Conservation (phyloP, 2,797 vertebrate species). For the Naso thynnoides region DNA sequence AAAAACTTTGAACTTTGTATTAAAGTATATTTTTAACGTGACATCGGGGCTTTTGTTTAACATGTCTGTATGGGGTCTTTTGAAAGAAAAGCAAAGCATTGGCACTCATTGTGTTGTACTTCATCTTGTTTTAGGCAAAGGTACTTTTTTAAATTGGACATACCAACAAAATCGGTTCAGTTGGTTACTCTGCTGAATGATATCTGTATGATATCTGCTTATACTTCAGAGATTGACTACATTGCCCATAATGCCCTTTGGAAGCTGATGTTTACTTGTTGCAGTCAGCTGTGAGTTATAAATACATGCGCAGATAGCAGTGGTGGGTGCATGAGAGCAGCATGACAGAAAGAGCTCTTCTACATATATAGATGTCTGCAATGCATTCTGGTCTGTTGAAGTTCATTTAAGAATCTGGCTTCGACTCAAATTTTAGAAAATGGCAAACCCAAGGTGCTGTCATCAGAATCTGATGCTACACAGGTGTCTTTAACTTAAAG, state of each 20-base stretch:
- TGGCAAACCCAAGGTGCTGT: neutral
- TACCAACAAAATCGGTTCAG: no score
- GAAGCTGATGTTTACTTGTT: constrained; percentile 24
- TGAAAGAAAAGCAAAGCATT: no score
- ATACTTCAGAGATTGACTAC: neutral
- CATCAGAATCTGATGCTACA: no score
- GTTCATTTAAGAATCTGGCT: neutral
- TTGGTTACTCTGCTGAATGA: neutral
- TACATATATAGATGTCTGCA: neutral
- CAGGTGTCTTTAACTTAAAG: no score
- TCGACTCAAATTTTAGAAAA: neutral
- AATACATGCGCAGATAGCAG: constrained; percentile 8
- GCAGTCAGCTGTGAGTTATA: constrained; percentile 33
- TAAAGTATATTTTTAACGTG: no score
- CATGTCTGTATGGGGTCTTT: no score
- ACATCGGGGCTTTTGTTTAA: neutral
- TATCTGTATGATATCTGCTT: neutral
- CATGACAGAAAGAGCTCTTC: neutral
- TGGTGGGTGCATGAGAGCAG: neutral
- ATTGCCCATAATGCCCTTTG: constrained; percentile 14
- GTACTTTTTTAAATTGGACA: no score
- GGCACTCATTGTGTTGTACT: no score
- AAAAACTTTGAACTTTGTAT: no score
- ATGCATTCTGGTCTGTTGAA: constrained; percentile 4
- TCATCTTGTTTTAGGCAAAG: no score